Evolutionary conservation across 2,113 vertebrate genomes (phyloP).

Genomic region (Heteronetta atricapilla): DNA sequence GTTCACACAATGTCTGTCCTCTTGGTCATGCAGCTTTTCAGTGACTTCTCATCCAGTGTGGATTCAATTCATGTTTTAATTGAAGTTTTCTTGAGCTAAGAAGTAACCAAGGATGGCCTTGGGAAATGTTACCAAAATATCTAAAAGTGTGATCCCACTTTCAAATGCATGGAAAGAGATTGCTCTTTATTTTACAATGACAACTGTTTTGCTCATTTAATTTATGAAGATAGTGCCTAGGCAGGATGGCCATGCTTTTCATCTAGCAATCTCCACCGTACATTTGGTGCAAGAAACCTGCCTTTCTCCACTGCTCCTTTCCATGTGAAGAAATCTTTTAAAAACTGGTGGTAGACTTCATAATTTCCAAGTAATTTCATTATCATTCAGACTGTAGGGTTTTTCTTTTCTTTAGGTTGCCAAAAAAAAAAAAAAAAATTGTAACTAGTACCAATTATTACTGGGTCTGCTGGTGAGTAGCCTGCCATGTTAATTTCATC

Average conservation of each 20-base stretch:
- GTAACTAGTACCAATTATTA: background rate
- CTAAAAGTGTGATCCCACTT: slow-evolving; percentile 26
- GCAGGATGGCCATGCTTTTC: slow-evolving; percentile 51
- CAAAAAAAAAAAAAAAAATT: accelerated
- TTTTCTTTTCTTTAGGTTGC: background rate
- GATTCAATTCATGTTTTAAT: background rate
- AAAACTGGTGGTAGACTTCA: background rate
- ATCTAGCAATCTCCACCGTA: background rate
- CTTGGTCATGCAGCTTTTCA: slow-evolving; percentile 31
- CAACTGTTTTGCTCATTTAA: background rate
- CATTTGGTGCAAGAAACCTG: background rate
- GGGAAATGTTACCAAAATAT: slow-evolving; percentile 52
- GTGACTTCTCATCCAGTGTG: slow-evolving; percentile 22
- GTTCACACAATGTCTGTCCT: background rate
- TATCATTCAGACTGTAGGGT: background rate
- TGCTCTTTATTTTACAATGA: slow-evolving; percentile 39
- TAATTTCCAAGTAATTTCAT: background rate
- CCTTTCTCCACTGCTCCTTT: background rate
- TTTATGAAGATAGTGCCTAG: slow-evolving; percentile 23
- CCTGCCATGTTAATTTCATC: background rate
- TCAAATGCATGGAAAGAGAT: slow-evolving; percentile 12
- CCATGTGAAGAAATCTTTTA: background rate
- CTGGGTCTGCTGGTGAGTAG: background rate
- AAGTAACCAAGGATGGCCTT: slow-evolving; percentile 50
- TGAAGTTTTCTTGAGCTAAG: slow-evolving; percentile 49